These are phyloP conservation scores for Lobophora halterata DNA, from an alignment of 2,888 invertebrate genomes.

Conservation along the genomic window DNA sequence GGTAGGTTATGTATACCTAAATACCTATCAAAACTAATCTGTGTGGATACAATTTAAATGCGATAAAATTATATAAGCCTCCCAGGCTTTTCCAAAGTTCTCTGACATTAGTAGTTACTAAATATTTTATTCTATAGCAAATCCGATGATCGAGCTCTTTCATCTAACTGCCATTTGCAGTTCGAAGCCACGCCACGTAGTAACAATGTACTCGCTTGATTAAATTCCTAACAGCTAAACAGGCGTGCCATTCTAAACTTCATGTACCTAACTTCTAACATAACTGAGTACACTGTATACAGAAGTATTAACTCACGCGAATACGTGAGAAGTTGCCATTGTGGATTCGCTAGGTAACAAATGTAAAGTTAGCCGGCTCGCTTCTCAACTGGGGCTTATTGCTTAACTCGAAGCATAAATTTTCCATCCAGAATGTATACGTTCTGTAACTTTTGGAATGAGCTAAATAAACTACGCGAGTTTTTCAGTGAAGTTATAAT, in stretches of 20 bases:
- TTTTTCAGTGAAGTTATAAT: constrained; percentile 24
- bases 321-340: constrained; percentile 20
- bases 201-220: constrained; percentile 4
- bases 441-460: constrained; percentile 31
- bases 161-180: constrained; percentile 3
- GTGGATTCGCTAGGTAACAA: constrained; percentile 27
- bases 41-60: too few relatives aligned
- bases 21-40: too few relatives aligned
- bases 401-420: constrained; percentile 42
- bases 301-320: constrained; percentile 14
- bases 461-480: constrained; percentile 11
- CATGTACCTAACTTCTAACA: constrained; percentile 4
- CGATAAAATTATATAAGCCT: too few relatives aligned
- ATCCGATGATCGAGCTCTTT: constrained; percentile 4
- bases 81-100: too few relatives aligned
- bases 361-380: constrained; percentile 26
- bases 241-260: constrained; percentile 6
- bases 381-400: constrained; percentile 42
- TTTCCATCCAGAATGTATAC: constrained; percentile 43
- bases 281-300: constrained; percentile 2
- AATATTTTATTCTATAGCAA: neutral
- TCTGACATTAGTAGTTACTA: neutral
- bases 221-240: constrained; percentile 8
- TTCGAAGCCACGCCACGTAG: neutral
- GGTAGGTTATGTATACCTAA: too few relatives aligned